Percentiles rank a stretch among this genome's conserved stretches.
Evolutionary conservation across 1,140 invertebrate genomes (phyloP).

Genomic region (Drosophila rhopaloa): DNA sequence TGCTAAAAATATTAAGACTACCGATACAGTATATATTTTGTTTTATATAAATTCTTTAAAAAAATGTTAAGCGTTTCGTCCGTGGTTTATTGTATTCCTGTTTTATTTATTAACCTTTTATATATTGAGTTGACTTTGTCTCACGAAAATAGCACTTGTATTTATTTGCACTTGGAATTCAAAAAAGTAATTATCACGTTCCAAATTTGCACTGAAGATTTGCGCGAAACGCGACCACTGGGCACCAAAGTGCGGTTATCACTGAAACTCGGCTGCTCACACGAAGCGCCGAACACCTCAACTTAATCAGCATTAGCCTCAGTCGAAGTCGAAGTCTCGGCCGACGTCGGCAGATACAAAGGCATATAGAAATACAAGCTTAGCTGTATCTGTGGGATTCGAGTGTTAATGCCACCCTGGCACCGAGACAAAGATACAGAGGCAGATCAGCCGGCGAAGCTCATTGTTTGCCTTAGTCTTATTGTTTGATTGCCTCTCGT

Average conservation of each 20-base stretch:
- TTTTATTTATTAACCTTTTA: conserved; percentile 3
- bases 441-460: conserved; percentile 5
- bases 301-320: conserved; percentile 50
- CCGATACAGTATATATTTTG: no score
- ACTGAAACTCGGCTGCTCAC: conserved; percentile 45
- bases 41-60: not conserved
- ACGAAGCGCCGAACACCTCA: conserved; percentile 53
- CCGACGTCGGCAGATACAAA: conserved; percentile 19
- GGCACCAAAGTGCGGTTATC: conserved; percentile 64
- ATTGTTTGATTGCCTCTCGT: conserved; percentile 25
- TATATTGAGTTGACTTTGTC: not conserved
- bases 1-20: no score
- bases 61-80: not conserved
- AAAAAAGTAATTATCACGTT: conserved; percentile 11
- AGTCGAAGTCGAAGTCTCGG: conserved; percentile 11
- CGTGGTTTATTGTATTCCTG: not conserved
- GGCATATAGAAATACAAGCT: conserved; percentile 18
- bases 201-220: conserved; percentile 13
- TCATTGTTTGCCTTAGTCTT: conserved; percentile 32
- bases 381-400: conserved; percentile 22
- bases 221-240: conserved; percentile 40
- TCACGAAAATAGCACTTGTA: not conserved
- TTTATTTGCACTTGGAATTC: conserved; percentile 13
- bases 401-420: conserved; percentile 43
- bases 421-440: conserved; percentile 30